These are phyloP conservation scores for Choreutis nemorana DNA, from an alignment of 2,888 invertebrate species.

Conservation along the genomic window DNA sequence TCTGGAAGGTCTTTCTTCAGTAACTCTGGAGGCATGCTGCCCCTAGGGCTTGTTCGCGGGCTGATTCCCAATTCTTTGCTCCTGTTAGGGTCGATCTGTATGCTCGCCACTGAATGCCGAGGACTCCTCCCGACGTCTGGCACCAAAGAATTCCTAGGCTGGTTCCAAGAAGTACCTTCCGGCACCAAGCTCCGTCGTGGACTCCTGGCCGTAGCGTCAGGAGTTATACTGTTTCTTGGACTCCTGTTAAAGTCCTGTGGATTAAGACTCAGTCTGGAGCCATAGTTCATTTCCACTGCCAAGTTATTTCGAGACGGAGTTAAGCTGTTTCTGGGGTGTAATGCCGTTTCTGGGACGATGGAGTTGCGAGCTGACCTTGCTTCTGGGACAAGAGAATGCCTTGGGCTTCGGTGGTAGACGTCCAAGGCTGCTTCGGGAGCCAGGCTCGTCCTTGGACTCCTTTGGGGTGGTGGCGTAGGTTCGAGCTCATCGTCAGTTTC, in stretches of 20 bases:
- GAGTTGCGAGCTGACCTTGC: constrained; percentile 69
- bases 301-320: constrained; percentile 69
- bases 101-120: constrained; percentile 63
- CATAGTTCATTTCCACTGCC: constrained; percentile 64
- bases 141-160: constrained; percentile 67
- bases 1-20: constrained; percentile 53
- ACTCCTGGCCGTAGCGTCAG: constrained; percentile 57
- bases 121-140: constrained; percentile 69
- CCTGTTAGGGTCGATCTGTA: constrained; percentile 49
- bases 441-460: constrained; percentile 67
- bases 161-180: constrained; percentile 61
- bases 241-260: constrained; percentile 64
- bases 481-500: constrained; percentile 68
- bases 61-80: constrained; percentile 58
- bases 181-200: constrained; percentile 69
- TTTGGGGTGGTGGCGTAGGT: constrained; percentile 34
- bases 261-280: constrained; percentile 63
- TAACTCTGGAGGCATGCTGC: constrained; percentile 56
- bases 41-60: constrained; percentile 66
- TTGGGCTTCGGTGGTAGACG: constrained; percentile 60
- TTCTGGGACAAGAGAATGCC: constrained; percentile 66
- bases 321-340: constrained; percentile 63
- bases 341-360: constrained; percentile 66
- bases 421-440: constrained; percentile 64
- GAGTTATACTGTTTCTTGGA: constrained; percentile 56